Base-by-base conservation (phyloP, 2,888 invertebrate genomes). In the Ochropacha duplaris region DNA sequence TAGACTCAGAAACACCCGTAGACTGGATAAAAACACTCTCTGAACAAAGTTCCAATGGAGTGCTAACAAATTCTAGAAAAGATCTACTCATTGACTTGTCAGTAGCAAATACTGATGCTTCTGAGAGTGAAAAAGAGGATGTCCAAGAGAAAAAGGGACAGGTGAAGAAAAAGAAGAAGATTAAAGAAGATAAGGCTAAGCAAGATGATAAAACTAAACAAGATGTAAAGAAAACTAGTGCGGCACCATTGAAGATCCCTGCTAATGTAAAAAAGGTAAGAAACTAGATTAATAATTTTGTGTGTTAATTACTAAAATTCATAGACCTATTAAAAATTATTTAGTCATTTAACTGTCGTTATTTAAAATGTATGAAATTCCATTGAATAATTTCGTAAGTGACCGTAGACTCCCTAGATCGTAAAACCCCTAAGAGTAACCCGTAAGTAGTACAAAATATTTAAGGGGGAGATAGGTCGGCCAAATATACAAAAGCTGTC, bases 51-150 rank as follows among this genome's bases (percentile, higher is more conserved):
- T 79, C 66, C 19, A 87, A 84, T 1, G 90, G 89, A 0, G 72
- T 89, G 39, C 85, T 94, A 14, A 86, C 86, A 0, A 86, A 86
- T 61, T 92, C 93, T 0, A 89, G 90, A 59, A 88, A 92, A 56
- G 93, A 94, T 58, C 76, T 95, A 0, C 84, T 94, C 57, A 90
- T 93, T 16, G 91, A 94, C 49, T 76, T 88, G 57, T 78, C 82
- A 39, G 76, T 81, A 22, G 90, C 93, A 0, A 90, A 93, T 60
- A 75, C 86, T 24, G 86, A 87, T 0, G 79, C 87, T 0, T 80
- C 88, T 0, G 76, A 86, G 58, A 79, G 84, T 60, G 84, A 89
- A 44, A 65, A 62, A 9, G 82, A 79, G 8, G 65, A 64, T 34
- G 57, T 57, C 4, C 54, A 74, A 16, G 60, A 56, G 54, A 81